Percentiles rank a stretch among this genome's conserved stretches.
These are phyloP conservation scores for Bos javanicus DNA, from an alignment of 2,113 vertebrate species.

Conservation along the genomic window DNA sequence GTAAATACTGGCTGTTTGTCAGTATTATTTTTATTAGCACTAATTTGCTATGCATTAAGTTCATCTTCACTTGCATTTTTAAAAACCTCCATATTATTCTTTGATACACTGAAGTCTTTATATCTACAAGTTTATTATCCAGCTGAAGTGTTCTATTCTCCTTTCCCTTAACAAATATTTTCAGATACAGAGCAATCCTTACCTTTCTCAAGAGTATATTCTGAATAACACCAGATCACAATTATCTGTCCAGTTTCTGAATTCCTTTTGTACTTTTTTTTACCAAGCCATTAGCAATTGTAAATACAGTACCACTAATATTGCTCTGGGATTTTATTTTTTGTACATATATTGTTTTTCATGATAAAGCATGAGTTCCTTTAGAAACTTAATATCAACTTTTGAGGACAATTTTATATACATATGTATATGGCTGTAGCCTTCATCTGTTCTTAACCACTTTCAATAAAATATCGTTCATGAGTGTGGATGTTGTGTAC, in stretches of 20 bases:
- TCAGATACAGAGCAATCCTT: neutral
- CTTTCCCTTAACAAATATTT: neutral
- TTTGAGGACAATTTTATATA: neutral
- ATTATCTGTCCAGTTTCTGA: neutral
- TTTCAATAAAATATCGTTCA: neutral
- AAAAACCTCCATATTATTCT: neutral
- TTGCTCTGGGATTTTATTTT: neutral
- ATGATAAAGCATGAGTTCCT: neutral
- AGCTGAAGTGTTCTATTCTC: neutral
- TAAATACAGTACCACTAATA: neutral
- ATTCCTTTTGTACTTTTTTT: neutral
- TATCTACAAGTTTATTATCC: neutral
- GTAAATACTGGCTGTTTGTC: neutral
- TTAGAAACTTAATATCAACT: neutral
- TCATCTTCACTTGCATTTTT: neutral
- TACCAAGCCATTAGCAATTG: neutral
- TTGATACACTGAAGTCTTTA: neutral
- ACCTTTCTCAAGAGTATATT: neutral
- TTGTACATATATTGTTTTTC: neutral
- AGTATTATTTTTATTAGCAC: neutral
- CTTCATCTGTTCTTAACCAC: neutral
- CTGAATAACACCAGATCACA: neutral
- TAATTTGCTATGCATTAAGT: neutral
- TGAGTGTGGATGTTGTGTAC: rapidly evolving
- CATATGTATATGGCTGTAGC: too few species aligned